Evolutionary conservation across 2,113 vertebrate genomes (phyloP), one percentile per base, ranked within the genome.

Genomic region (Callionymus lyra): DNA sequence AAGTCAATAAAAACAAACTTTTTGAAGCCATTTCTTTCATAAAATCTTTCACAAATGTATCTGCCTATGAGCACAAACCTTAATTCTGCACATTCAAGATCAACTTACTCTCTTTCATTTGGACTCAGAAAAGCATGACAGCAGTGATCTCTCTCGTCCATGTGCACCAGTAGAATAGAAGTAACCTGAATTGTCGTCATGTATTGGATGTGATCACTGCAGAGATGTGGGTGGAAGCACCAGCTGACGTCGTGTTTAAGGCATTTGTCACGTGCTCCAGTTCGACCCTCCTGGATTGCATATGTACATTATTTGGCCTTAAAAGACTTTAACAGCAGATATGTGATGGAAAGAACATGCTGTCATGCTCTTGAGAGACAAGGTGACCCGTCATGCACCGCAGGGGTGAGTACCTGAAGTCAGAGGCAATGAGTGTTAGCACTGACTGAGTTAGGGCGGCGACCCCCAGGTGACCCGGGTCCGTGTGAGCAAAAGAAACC

Each of bases 211-310:
- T 27, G 21, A 27, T 5, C 21, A 8, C 21, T 27, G 32, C n/a
- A 42, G 33, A 13, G 51, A 6, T 50, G 16, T 32, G 17, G 41
- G 64, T 70, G 38, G 65, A 72, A 81, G 76, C 80, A 82, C 77
- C 77, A 70, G 63, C 67, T 10, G 48, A 67, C 21, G 44, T 80
- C 64, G 41, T 56, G 52, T 9, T 80, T 86, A 85, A 86, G 85
- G 82, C 86, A 82, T 82, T 65, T 42, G 16, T 65, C 32, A 79
- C 67, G 71, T 82, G 78, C 65, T 77, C 11, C 16, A 39, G 49
- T 47, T 68, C 53, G 70, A 41, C 56, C 66, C 44, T 63, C 66
- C 19, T 63, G 51, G 63, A 63, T 83, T 85, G 83, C 83, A 85
- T 84, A 85, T 67, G 68, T 72, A 38, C 47, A 63, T 40, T 38